Evolutionary conservation across 2,797 vertebrate species (phyloP), one percentile per base, ranked within the genome.

Genomic region (Scolopax bukidnonensis): DNA sequence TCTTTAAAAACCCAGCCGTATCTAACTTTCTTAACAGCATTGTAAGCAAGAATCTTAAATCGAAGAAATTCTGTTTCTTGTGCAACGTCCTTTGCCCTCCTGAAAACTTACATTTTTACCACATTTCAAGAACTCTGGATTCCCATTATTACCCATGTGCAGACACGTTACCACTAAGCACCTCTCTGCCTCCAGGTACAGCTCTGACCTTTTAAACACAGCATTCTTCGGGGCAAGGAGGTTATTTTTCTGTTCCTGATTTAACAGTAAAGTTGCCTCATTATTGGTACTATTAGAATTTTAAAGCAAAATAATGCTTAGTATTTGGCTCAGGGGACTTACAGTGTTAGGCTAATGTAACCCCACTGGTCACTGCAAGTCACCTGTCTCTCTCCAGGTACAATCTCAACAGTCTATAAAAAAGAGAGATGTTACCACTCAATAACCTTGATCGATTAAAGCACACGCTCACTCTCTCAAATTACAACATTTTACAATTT

Each of bases 141-240:
- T 74, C 17, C 48, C 64, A 15, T 83, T 50, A 60, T 48, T 75
- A 48, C 9, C 33, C 21, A 13, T 15, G 9, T 11, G 47, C 64
- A 53, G 45, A 16, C 53, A 32, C 40, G 16, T 48, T 20, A 47
- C 32, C 74, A 40, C 8, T 11, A 45, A 65, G 60, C 75, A 91
- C 36, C 88, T 81, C 5, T 11, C 84, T 83, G 75, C 84, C 45
- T 67, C 56, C 89, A 84, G 71, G 36, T 80, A 21, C 68, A 77
- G 74, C 81, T 74, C 78, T 93, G 93, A 96, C 90, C 95, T 97
- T 94, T 75, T 28, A 93, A 95, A 24, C 17, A 25, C 60, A 54
- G 17, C 36, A 12, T 59, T 89, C 74, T 47, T 59, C 0, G 0
- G 89, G 90, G 78, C 16, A 0, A 53, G 92, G 75, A 95, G 90